Evolutionary conservation across 2,888 invertebrate genomes (phyloP).

Genomic region (Pheosia tremula): DNA sequence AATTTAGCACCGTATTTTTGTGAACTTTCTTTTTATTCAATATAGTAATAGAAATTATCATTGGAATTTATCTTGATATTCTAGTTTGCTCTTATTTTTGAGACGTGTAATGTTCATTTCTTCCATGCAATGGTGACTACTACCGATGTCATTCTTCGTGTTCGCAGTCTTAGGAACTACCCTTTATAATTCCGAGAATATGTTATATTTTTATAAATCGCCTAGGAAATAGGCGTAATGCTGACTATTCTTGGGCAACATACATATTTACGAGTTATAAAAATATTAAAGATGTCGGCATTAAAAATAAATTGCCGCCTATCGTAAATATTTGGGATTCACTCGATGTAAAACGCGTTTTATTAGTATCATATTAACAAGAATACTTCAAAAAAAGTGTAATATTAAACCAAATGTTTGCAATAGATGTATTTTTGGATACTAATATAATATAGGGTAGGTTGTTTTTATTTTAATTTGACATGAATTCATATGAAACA

Average conservation of each 20-base stretch:
- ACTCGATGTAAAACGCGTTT: constrained; percentile 11
- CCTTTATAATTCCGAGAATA: not conserved
- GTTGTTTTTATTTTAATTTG: constrained; percentile 24
- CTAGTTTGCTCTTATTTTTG: not conserved
- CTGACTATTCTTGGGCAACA: not conserved
- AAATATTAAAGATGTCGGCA: not conserved
- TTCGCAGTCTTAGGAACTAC: not conserved
- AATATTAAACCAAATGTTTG: constrained; percentile 20
- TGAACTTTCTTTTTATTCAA: not conserved
- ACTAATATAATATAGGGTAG: constrained; percentile 25
- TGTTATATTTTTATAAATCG: not conserved
- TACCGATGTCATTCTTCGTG: not conserved
- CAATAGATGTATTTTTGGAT: constrained; percentile 33
- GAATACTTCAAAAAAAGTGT: constrained; percentile 15
- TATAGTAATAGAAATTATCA: not conserved
- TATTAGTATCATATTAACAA: constrained; percentile 14
- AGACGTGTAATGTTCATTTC: not conserved
- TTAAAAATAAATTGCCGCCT: not conserved
- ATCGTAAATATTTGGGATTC: not conserved
- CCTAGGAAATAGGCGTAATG: not conserved
- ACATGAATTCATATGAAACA: constrained; percentile 22
- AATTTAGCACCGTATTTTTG: not conserved
- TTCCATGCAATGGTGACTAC: not conserved
- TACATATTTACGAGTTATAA: too few relatives aligned
- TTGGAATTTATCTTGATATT: not conserved